Conservation (phyloP, 2,113 vertebrate species). For the Aegypius monachus region DNA sequence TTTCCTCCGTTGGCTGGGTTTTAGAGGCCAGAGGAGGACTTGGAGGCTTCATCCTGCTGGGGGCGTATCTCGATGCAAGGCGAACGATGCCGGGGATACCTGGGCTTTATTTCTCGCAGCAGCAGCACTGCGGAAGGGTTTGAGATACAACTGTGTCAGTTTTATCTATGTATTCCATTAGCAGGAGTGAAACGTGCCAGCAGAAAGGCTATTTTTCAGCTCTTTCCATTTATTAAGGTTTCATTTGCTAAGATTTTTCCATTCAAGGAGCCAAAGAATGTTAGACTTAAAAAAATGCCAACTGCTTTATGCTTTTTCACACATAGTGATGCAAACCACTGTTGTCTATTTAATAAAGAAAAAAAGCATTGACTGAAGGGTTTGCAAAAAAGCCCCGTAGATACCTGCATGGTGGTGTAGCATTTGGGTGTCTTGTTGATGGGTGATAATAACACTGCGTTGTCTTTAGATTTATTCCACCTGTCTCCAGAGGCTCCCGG, state of each 20-base stretch:
- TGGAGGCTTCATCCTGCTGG: neutral
- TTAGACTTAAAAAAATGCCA: neutral
- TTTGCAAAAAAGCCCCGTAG: rapidly evolving
- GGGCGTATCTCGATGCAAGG: neutral
- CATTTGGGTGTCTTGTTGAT: neutral
- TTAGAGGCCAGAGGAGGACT: neutral
- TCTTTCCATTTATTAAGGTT: slow-evolving; percentile 48
- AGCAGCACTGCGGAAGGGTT: neutral
- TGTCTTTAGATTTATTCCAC: neutral
- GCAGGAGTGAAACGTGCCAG: neutral
- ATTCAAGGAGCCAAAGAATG: slow-evolving; percentile 29
- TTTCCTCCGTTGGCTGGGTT: neutral
- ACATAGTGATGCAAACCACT: neutral
- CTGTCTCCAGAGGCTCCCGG: rapidly evolving
- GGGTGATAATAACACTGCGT: neutral
- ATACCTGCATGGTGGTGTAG: neutral
- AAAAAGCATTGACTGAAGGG: neutral
- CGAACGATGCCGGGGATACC: neutral
- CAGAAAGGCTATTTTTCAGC: slow-evolving; percentile 15
- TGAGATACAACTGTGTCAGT: neutral
- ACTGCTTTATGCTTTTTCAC: neutral
- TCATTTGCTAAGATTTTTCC: slow-evolving; percentile 54
- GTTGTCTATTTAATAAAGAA: neutral
- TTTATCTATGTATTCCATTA: neutral
- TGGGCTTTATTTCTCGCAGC: neutral